Base-by-base conservation (phyloP, 2,888 invertebrate species). In the Danaus chrysippus region DNA sequence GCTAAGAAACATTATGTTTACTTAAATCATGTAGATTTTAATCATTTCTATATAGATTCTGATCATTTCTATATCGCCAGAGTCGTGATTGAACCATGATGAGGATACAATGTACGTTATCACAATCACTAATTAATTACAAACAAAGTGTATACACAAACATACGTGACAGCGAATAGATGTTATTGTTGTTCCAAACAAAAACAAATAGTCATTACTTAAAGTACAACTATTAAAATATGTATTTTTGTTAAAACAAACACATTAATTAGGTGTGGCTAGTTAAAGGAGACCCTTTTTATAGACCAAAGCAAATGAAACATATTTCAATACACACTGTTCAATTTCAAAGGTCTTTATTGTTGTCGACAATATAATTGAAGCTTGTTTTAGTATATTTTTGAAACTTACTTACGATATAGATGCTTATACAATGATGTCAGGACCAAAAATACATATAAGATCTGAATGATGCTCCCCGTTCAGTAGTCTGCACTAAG, bases 161-260 rank as follows among this genome's bases (percentile, higher is more conserved):
- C 23, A 34, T 5, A 34, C 6, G 23, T 34, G 23, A 5, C 23
- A 34, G 23, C 23, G 6, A 34, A 34, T 34, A 34, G 23, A 6
- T 34, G 23, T 34, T 34, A 34, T 34, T 34, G 23, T 49, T 46
- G 46, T 46, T 46, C 13, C 15, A 13, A 49, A 17, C 17, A 17
- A 17, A 49, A 49, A 49, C 17, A 49, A 17, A 49, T 49, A 49
- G 49, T 49, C 15, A 49, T 49, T 49, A 17, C 15, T 17, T 49
- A 15, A 49, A 49, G 49, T 15, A 49, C 49, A 49, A 49, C 17
- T 8, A 15, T 49, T 11, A 17, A 17, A 49, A 10, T 8, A n/a
- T n/a, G n/a, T n/a, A 17, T 17, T 17, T 17, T 49, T 17, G 11
- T 12, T n/a, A 43, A n/a, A n/a, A n/a, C 11, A 1, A 10, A 15